These are phyloP conservation scores for Diloba caeruleocephala DNA, from an alignment of 2,888 invertebrate species.

Conservation along the genomic window DNA sequence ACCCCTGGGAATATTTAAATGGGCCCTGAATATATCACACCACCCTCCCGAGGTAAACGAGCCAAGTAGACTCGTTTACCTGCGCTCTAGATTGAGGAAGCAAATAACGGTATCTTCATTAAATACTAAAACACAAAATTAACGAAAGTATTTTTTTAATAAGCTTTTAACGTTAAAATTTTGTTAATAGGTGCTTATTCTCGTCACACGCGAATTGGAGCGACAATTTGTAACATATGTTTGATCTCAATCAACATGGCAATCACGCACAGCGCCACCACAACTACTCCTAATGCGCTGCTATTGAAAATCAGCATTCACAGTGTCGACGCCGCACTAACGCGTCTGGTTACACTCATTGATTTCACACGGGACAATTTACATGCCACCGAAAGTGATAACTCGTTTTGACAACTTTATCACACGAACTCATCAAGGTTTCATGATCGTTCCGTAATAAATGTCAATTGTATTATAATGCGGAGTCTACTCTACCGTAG, in stretches of 20 bases:
- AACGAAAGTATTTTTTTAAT: slow-evolving; percentile 49
- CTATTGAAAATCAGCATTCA: slow-evolving; percentile 85
- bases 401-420: slow-evolving; percentile 60
- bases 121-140: slow-evolving; percentile 62
- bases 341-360: slow-evolving; percentile 71
- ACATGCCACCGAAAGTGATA: slow-evolving; percentile 61
- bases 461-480: slow-evolving; percentile 48
- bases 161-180: slow-evolving; percentile 35
- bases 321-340: slow-evolving; percentile 56
- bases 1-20: slow-evolving; percentile 88
- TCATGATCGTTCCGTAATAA: slow-evolving; percentile 52
- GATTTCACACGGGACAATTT: slow-evolving; percentile 67
- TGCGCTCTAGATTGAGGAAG: slow-evolving; percentile 79
- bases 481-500: slow-evolving; percentile 29
- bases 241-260: slow-evolving; percentile 82
- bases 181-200: slow-evolving; percentile 61
- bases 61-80: slow-evolving; percentile 77
- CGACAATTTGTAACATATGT: slow-evolving; percentile 83
- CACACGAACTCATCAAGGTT: slow-evolving; percentile 54
- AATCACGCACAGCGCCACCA: slow-evolving; percentile 81
- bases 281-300: slow-evolving; percentile 80
- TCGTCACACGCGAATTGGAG: slow-evolving; percentile 81
- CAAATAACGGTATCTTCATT: slow-evolving; percentile 82
- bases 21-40: slow-evolving; percentile 87
- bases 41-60: slow-evolving; percentile 79